phyloP scores from a whole-genome alignment of 1,140 invertebrate genomes.

The Notospermus geniculatus region DNA sequence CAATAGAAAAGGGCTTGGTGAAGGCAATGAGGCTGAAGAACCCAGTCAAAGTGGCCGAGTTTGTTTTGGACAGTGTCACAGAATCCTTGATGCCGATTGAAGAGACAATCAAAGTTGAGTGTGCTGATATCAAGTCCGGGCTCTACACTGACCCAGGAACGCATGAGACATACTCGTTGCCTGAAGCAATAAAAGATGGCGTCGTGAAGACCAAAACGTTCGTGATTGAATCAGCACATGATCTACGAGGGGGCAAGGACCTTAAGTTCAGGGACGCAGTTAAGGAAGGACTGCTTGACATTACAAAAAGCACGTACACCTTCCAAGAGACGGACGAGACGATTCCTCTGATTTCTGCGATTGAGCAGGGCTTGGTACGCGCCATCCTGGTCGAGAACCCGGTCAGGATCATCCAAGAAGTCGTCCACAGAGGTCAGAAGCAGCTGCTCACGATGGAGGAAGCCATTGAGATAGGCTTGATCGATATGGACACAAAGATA shows the following conservation, averaged over 20 bases:
- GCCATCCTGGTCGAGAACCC: too few relatives aligned
- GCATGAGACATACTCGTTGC: neutral
- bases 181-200: neutral
- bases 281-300: too few relatives aligned
- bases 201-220: neutral
- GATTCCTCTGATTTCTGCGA: too few relatives aligned
- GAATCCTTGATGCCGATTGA: slow-evolving; percentile 15
- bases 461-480: too few relatives aligned
- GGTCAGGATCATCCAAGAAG: too few relatives aligned
- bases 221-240: neutral
- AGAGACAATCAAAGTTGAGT: slow-evolving; percentile 19
- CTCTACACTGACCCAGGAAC: neutral
- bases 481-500: too few relatives aligned
- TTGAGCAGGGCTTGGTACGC: too few relatives aligned
- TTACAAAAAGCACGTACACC: too few relatives aligned
- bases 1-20: slow-evolving; percentile 34
- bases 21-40: slow-evolving; percentile 16
- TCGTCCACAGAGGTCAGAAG: too few relatives aligned
- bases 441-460: too few relatives aligned
- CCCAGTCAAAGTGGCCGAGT: too few relatives aligned
- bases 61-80: slow-evolving; percentile 8
- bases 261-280: neutral
- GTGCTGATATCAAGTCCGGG: slow-evolving; percentile 12
- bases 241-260: neutral
- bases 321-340: too few relatives aligned